phyloP scores from a whole-genome alignment of 2,888 invertebrate species.

The Drosophila tripunctata region DNA sequence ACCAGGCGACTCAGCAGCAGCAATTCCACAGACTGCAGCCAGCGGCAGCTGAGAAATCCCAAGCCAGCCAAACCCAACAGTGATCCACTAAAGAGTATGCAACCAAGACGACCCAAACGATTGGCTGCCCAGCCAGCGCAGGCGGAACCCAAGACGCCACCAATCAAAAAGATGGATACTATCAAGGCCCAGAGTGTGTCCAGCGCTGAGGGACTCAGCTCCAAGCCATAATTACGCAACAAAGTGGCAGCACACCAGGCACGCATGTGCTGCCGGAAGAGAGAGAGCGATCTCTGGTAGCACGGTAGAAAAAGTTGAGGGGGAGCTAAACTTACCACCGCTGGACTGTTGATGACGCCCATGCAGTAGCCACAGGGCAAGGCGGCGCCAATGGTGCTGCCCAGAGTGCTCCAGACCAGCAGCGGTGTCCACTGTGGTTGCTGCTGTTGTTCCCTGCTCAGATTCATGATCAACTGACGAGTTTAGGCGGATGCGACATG shows the following conservation, averaged over 20 bases:
- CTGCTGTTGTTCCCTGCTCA: not conserved
- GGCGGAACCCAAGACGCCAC: constrained; percentile 94
- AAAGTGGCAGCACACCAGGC: constrained; percentile 89
- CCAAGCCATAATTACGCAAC: constrained; percentile 85
- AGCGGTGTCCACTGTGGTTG: constrained; percentile 35
- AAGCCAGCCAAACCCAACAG: constrained; percentile 67
- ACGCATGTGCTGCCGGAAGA: constrained; percentile 86
- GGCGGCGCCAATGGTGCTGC: constrained; percentile 86
- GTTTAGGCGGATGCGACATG: not conserved
- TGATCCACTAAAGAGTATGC: constrained; percentile 49
- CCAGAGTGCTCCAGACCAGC: constrained; percentile 52
- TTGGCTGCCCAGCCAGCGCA: constrained; percentile 91
- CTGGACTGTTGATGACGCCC: constrained; percentile 92
- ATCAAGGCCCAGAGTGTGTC: constrained; percentile 91
- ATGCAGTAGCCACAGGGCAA: constrained; percentile 92
- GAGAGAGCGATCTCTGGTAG: too few relatives aligned
- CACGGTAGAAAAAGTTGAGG: too few relatives aligned
- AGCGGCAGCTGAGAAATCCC: constrained; percentile 88
- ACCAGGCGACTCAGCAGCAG: constrained; percentile 90
- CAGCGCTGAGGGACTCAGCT: constrained; percentile 84
- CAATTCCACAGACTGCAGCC: constrained; percentile 90
- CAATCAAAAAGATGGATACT: constrained; percentile 94
- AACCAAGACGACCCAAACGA: constrained; percentile 85
- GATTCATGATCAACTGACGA: constrained; percentile 10
- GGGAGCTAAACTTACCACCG: constrained; percentile 86